Conservation (phyloP, 2,113 vertebrate species). For the Dicrurus megarhynchus region DNA sequence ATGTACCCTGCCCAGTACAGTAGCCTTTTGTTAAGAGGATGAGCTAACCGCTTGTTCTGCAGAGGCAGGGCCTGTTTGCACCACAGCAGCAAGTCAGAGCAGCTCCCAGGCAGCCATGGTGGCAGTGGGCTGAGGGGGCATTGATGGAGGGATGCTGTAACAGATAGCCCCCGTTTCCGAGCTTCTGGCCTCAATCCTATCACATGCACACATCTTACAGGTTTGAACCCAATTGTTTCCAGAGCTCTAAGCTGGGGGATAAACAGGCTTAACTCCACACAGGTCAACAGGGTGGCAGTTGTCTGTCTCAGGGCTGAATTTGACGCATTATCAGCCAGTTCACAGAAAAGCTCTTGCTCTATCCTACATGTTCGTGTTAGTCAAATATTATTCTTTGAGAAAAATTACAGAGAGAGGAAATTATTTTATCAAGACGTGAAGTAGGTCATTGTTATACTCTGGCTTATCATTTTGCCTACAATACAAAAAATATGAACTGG, state of each 20-base stretch:
- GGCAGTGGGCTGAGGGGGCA: background rate
- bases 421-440: slow-evolving; percentile 49
- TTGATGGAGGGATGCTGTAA: background rate
- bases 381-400: slow-evolving; percentile 44
- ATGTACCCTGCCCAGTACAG: slow-evolving; percentile 42
- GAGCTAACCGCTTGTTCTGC: slow-evolving; percentile 31
- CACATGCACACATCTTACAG: background rate
- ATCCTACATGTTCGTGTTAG: background rate
- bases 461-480: slow-evolving; percentile 14
- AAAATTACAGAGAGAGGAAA: slow-evolving; percentile 53
- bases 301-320: slow-evolving; percentile 20
- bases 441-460: slow-evolving; percentile 47
- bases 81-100: background rate
- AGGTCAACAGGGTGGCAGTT: slow-evolving; percentile 30
- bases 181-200: background rate
- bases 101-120: background rate
- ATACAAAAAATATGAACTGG: background rate
- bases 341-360: slow-evolving; percentile 23
- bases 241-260: slow-evolving; percentile 15
- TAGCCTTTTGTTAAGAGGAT: slow-evolving; percentile 52
- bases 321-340: background rate
- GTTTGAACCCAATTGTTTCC: slow-evolving; percentile 38
- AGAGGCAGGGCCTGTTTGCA: background rate
- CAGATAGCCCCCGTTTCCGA: background rate
- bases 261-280: slow-evolving; percentile 8